Evolutionary conservation across 2,113 vertebrate genomes (phyloP), one percentile per base, ranked within the genome.

Genomic region (Setophaga petechia): DNA sequence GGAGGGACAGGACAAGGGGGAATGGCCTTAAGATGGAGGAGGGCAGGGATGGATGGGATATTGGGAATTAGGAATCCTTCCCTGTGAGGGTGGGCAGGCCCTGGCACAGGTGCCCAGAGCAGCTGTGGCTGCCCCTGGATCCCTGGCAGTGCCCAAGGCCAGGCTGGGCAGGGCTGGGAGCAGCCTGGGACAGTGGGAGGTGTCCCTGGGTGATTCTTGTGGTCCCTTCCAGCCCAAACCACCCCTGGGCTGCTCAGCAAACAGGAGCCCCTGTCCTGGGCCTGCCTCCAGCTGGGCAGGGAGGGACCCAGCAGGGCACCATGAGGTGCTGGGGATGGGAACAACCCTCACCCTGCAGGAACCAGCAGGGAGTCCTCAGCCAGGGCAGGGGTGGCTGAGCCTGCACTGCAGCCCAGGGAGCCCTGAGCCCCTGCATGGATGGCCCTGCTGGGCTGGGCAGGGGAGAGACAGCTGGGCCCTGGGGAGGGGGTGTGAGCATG

Each of bases 261-360:
- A 28, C 7, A 39, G n/a, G n/a, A 74, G 28, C 18, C 8, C 27
- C 0, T 28, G 37, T 19, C 17, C 44, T 61, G 77, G 27, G 17
- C 16, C 13, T 66, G 12, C 46, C 67, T 62, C 21, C 30, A 37
- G 62, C 67, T 35, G 28, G 16, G 22, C 69, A 65, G 27, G 25
- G 31, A 58, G 12, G 27, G 35, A 14, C 44, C 25, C 62, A 58
- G 52, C 35, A 14, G 11, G 18, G 9, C 21, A 31, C 2, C 9
- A 0, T 3, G 4, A 0, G 1, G 0, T 10, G 21, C 0, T 61
- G 67, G 77, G 41, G 33, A 10, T 6, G 23, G 84, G 41, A 41
- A 1, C 10, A 11, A 0, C 15, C 31, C 61, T 35, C 2, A 4
- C 49, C 20, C 63, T 16, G 10, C 5, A 2, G 12, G 54, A 25